Percentiles rank a stretch among this genome's conserved stretches.
phyloP scores from a whole-genome alignment of 1,140 invertebrate genomes.

The Belonocnema kinseyi region DNA sequence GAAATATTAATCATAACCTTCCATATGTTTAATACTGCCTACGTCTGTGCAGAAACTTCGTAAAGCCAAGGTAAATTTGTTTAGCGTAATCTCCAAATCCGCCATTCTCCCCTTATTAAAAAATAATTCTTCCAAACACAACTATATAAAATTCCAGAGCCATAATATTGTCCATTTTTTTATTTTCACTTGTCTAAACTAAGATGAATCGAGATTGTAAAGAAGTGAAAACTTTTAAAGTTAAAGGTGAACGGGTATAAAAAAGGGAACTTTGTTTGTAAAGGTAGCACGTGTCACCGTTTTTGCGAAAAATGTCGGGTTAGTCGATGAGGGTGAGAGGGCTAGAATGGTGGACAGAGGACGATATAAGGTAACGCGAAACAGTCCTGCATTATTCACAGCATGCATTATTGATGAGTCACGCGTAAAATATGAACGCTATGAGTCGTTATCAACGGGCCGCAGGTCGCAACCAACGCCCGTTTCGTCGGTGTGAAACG shows the following conservation, averaged over 20 bases:
- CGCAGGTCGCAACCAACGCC: slow-evolving; percentile 59
- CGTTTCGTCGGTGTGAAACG: slow-evolving; percentile 40
- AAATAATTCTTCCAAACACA: too few species aligned
- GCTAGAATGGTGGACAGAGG: slow-evolving; percentile 30
- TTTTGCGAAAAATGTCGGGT: background rate
- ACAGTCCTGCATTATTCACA: slow-evolving; percentile 73
- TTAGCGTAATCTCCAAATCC: too few species aligned
- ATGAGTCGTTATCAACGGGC: slow-evolving; percentile 72
- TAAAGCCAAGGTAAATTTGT: too few species aligned
- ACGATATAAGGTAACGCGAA: slow-evolving; percentile 69
- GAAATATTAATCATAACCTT: too few species aligned
- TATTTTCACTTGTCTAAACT: background rate
- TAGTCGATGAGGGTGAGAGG: background rate
- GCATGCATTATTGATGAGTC: slow-evolving; percentile 74
- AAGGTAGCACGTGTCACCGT: slow-evolving; percentile 9
- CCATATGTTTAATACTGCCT: too few species aligned
- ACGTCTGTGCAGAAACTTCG: too few species aligned
- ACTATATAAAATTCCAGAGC: too few species aligned
- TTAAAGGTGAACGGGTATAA: background rate
- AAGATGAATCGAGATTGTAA: background rate
- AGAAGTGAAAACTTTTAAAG: too few species aligned
- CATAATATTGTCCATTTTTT: background rate
- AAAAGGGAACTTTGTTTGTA: background rate
- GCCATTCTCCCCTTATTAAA: too few species aligned
- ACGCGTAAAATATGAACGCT: slow-evolving; percentile 72